Conservation (phyloP, 2,888 invertebrate species). For the Eupeodes luniger region DNA sequence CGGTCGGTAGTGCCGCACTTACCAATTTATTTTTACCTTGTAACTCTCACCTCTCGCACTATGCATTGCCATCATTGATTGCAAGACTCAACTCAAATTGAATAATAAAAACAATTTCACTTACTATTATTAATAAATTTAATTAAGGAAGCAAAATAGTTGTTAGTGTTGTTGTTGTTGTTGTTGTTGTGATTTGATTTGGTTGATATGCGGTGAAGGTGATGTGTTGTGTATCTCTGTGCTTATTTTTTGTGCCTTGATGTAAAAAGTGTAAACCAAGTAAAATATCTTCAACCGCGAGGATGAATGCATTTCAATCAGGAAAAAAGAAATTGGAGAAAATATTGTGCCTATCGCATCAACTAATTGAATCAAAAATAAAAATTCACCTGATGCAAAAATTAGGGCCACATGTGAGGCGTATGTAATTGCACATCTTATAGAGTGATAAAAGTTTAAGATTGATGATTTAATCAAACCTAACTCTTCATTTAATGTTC, state of each 20-base stretch:
- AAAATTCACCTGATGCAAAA: background rate
- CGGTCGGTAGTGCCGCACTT: background rate
- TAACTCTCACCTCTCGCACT: slow-evolving; percentile 58
- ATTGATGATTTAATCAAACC: background rate
- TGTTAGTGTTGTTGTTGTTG: slow-evolving; percentile 15
- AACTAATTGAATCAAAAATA: slow-evolving; percentile 66
- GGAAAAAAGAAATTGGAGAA: background rate
- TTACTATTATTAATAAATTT: slow-evolving; percentile 47
- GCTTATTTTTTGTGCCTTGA: background rate
- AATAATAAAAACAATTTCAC: slow-evolving; percentile 73
- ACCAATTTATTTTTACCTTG: slow-evolving; percentile 28
- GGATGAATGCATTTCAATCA: slow-evolving; percentile 44
- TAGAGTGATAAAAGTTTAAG: background rate
- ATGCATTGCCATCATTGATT: too few species aligned
- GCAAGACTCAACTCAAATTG: slow-evolving; percentile 51
- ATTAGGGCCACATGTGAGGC: background rate
- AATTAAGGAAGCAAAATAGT: slow-evolving; percentile 55
- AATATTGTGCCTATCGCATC: slow-evolving; percentile 35
- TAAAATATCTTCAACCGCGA: background rate
- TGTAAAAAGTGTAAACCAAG: background rate
- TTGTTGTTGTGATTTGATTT: slow-evolving; percentile 6
- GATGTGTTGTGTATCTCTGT: background rate
- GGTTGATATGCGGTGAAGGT: background rate
- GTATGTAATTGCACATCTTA: background rate
- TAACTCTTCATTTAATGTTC: too few species aligned